Conservation (phyloP, 2,113 vertebrate genomes). For the Hyla sarda region DNA sequence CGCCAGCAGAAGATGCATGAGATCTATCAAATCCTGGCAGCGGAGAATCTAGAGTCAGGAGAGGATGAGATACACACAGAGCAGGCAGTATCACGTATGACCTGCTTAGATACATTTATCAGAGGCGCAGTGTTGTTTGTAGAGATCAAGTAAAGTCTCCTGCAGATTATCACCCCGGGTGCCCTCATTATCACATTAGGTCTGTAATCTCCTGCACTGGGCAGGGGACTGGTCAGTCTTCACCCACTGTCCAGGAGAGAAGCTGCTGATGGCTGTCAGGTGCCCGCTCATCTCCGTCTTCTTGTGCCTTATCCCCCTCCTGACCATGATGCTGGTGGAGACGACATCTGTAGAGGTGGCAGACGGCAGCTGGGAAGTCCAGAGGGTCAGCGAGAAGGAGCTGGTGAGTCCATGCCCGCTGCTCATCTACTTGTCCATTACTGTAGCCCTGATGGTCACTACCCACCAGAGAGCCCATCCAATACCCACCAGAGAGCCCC, state of each 20-base stretch:
- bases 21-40: too few relatives aligned
- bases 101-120: not conserved
- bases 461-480: not conserved
- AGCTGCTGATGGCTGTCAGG: not conserved
- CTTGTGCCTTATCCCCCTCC: not conserved
- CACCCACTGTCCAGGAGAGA: not conserved
- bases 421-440: not conserved
- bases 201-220: not conserved
- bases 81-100: too few relatives aligned
- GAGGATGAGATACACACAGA: too few relatives aligned
- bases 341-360: not conserved
- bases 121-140: not conserved
- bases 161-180: not conserved
- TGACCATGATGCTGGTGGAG: not conserved
- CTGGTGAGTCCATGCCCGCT: slow-evolving; percentile 49
- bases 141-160: slow-evolving; percentile 5
- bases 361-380: not conserved
- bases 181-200: not conserved
- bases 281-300: not conserved
- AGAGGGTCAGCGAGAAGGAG: slow-evolving; percentile 44
- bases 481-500: not conserved
- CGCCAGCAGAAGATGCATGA: too few relatives aligned
- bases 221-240: not conserved
- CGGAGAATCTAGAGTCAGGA: too few relatives aligned
- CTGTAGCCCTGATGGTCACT: too few relatives aligned